These are phyloP conservation scores for Sterrhoptilus dennistouni DNA, from an alignment of 2,113 vertebrate species.

Conservation along the genomic window DNA sequence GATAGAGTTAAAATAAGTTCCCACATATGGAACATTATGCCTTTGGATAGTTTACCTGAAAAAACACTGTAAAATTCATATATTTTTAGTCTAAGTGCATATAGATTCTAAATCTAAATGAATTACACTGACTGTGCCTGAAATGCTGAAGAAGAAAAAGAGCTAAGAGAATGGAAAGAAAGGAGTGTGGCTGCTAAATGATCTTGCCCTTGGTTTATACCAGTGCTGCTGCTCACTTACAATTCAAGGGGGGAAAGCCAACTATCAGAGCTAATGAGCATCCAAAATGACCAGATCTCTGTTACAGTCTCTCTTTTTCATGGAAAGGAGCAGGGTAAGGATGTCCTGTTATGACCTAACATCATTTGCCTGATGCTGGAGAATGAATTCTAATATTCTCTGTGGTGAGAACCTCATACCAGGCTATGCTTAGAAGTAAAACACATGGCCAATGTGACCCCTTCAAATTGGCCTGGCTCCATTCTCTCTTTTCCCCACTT, in stretches of 20 bases:
- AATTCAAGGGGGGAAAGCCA: not conserved
- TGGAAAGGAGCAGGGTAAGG: not conserved
- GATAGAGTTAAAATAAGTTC: not conserved
- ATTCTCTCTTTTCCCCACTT: not conserved
- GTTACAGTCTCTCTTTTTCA: not conserved
- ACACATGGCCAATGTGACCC: not conserved
- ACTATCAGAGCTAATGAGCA: not conserved
- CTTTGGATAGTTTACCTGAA: not conserved
- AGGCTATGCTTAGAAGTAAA: not conserved
- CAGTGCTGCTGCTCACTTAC: not conserved
- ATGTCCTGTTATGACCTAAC: not conserved
- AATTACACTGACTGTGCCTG: not conserved
- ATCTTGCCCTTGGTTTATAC: not conserved
- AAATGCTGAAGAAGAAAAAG: not conserved
- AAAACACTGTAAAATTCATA: not conserved
- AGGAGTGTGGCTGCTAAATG: not conserved
- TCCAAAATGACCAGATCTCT: not conserved
- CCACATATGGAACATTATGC: not conserved
- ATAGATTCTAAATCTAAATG: not conserved
- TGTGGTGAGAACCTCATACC: not conserved
- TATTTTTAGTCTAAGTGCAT: not conserved
- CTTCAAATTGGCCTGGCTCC: not conserved
- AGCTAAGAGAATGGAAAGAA: not conserved
- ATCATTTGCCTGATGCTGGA: not conserved
- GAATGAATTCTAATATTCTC: not conserved